Base-by-base conservation (phyloP, 2,113 vertebrate genomes). In the Edolisoma coerulescens region DNA sequence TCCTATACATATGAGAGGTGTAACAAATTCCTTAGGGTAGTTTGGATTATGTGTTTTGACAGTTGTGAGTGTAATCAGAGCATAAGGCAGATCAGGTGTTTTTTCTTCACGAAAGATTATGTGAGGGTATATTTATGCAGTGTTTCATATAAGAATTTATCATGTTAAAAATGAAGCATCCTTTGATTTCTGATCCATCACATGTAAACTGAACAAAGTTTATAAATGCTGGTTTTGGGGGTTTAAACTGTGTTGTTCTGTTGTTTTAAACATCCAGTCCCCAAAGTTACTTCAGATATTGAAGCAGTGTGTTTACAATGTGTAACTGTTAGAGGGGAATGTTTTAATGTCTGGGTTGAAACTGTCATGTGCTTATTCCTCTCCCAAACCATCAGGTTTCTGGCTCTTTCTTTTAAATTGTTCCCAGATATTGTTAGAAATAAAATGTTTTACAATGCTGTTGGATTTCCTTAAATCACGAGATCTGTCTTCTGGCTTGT, bases 391-490 rank as follows among this genome's bases (percentile, higher is more conserved):
- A 7, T 64, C 49, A 77, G 35, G 12, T 92, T 96, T 92, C 64
- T 95, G 90, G 10, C 19, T 80, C 19, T 68, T 68, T 68, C 70
- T 92, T 93, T 86, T 86, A 74, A 90, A 84, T 74, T 89, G 35
- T 83, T 91, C 76, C 68, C 68, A 92, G 75, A 69, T 88, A 59
- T 89, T 95, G 77, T 94, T 96, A 94, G 82, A 75, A 92, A 70
- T 80, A 21, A 83, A 94, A 39, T 47, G 23, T 77, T 91, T 75
- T 61, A 53, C 63, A 60, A 1, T 81, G 60, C 59, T 81, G 64
- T 90, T 96, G 64, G n/a, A 77, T 74, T 92, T 94, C 69, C 84
- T 87, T 91, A 94, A 91, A 75, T 84, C 81, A 56, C 2, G 22
- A 89, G 65, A 50, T 93, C 56, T 57, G 47, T 91, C 79, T 94